Evolutionary conservation across 2,113 vertebrate species (phyloP).

Genomic region (Apaloderma vittatum): DNA sequence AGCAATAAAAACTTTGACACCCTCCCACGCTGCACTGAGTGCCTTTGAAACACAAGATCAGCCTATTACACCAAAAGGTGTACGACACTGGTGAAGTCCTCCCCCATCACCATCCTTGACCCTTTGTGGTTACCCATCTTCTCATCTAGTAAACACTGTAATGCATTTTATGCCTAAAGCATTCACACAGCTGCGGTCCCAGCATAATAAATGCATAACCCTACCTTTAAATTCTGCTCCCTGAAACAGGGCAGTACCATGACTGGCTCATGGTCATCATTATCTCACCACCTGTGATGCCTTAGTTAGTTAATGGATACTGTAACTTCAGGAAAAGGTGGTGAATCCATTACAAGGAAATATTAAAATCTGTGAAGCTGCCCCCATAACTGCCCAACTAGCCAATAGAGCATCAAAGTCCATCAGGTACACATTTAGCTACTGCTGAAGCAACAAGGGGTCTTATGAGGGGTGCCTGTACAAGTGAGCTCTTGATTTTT

Average conservation of each 20-base stretch:
- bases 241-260: not conserved
- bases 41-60: not conserved
- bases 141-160: not conserved
- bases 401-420: fast-evolving
- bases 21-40: not conserved
- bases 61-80: not conserved
- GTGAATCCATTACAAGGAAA: not conserved
- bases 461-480: not conserved
- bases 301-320: not conserved
- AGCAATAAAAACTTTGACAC: not conserved
- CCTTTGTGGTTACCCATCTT: not conserved
- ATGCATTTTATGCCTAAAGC: not conserved
- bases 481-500: not conserved
- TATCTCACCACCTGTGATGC: fast-evolving
- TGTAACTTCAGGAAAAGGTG: not conserved
- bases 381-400: not conserved
- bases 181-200: not conserved
- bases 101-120: not conserved
- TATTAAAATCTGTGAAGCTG: not conserved
- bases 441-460: fast-evolving
- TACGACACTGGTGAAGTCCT: not conserved
- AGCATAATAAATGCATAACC: not conserved
- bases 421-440: not conserved
- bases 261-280: not conserved
- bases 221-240: not conserved